A percentile compares a stretch with the other conserved stretches of the same genome.
These are phyloP conservation scores for Syrmaticus mikado DNA, from an alignment of 2,113 vertebrate species.

Conservation along the genomic window DNA sequence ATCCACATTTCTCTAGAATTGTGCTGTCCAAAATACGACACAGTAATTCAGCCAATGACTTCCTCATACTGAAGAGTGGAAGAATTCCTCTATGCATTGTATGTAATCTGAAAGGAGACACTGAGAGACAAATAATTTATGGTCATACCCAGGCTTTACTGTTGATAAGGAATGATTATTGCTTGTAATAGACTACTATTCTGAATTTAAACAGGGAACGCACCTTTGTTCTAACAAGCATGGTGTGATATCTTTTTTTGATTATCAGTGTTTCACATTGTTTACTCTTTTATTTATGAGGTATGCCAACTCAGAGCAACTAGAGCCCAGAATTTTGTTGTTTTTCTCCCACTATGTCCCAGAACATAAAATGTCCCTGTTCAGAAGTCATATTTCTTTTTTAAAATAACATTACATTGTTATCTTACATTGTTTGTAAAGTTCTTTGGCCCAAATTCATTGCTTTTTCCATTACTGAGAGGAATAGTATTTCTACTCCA, in stretches of 20 bases:
- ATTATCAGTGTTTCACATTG: not conserved
- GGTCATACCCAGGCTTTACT: not conserved
- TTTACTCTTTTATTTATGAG: not conserved
- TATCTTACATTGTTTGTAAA: not conserved
- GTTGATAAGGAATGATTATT: not conserved
- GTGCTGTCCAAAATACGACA: not conserved
- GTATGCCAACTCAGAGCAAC: not conserved
- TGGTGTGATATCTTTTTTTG: not conserved
- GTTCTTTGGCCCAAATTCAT: not conserved
- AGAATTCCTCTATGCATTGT: not conserved
- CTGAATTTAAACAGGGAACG: not conserved
- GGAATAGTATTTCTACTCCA: not conserved
- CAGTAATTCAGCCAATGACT: not conserved
- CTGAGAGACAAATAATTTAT: not conserved
- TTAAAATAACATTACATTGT: not conserved
- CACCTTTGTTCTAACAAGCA: not conserved
- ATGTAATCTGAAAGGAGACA: not conserved
- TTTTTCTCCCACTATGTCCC: not conserved
- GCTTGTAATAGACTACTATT: not conserved
- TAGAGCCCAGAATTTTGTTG: not conserved
- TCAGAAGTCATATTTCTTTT: not conserved
- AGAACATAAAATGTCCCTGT: not conserved
- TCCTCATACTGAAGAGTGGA: not conserved
- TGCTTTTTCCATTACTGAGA: not conserved
- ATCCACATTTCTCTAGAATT: not conserved